Evolutionary conservation across 2,888 invertebrate genomes (phyloP).

Genomic region (Eucriotettix oculatus): DNA sequence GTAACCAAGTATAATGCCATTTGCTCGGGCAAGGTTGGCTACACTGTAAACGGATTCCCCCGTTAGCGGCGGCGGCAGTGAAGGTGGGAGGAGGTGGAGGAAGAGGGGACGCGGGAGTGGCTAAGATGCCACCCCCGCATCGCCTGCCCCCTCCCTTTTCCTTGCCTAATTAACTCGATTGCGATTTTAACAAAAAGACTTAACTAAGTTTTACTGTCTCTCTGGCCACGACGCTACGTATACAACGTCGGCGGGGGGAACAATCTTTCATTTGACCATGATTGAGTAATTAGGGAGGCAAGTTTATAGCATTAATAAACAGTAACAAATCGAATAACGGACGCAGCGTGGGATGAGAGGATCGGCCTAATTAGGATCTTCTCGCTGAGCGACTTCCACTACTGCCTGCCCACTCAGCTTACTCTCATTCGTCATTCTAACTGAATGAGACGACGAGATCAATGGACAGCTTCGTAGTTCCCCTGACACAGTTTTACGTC

Average conservation of each 20-base stretch:
- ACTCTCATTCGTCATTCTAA: too few species aligned
- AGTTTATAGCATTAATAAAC: constrained; percentile 29
- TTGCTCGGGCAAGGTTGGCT: not conserved
- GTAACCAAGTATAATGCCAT: constrained; percentile 2
- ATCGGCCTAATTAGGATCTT: too few species aligned
- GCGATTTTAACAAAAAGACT: constrained; percentile 12
- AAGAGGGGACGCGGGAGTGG: not conserved
- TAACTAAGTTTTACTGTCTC: constrained; percentile 9
- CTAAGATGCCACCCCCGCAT: not conserved
- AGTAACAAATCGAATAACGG: constrained; percentile 25
- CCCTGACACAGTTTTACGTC: too few species aligned
- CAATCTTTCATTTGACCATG: constrained; percentile 7
- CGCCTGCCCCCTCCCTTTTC: not conserved
- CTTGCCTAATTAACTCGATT: constrained; percentile 11
- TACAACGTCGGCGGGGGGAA: not conserved
- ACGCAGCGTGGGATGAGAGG: not conserved
- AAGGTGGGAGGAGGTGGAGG: not conserved
- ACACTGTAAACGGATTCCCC: not conserved
- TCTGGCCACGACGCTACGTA: not conserved
- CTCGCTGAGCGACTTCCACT: too few species aligned
- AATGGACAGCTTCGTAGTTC: too few species aligned
- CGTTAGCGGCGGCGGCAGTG: not conserved
- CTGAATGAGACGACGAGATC: too few species aligned
- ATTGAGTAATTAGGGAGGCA: constrained; percentile 3
- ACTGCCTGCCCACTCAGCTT: too few species aligned